Evolutionary conservation across 2,888 invertebrate species (phyloP), one percentile per base, ranked within the genome.

Genomic region (Vesta saturnalis): DNA sequence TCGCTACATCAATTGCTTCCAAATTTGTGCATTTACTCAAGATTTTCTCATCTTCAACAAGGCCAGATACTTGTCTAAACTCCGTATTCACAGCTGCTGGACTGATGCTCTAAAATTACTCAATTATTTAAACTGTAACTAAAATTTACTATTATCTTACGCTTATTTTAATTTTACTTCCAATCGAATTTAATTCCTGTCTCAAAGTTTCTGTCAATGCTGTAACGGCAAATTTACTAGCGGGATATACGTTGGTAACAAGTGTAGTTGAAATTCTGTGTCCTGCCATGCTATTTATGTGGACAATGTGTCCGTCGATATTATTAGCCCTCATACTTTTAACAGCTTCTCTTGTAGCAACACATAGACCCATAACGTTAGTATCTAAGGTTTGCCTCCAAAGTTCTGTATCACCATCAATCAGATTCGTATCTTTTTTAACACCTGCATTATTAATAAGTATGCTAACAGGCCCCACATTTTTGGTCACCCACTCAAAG

Each of bases 1-100:
- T 75, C 0, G 79, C 79, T 18, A 82, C 75, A 64, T 82, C 82
- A 15, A 73, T 43, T 10, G 60, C 1, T n/a, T 47, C 15, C n/a
- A 60, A 47, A 14, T 8, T 15, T 1, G 56, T 23, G 1, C 10
- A n/a, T 8, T 56, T 35, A 8, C 35, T 56, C 14, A 56, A 22
- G 5, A 22, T 14, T 23, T 56, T n/a, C 35, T 22, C 15, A 16
- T 56, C 35, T 23, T 56, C 56, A 12, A 14, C 15, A 4, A 59
- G 6, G 14, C 16, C 16, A 1, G 56, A 23, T 10, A 14, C 56
- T 23, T 23, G 3, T 22, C 56, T 56, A 22, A 56, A 56, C 3
- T 56, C 56, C 3, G 56, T 56, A 15, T 15, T 15, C 5, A 56
- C 56, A 35, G 56, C 35, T 14, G 21, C 23, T 15, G 56, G 56